A percentile compares a stretch with the other conserved stretches of the same genome.
These are phyloP conservation scores for Thyatira batis DNA, from an alignment of 2,888 invertebrate species.

Conservation along the genomic window DNA sequence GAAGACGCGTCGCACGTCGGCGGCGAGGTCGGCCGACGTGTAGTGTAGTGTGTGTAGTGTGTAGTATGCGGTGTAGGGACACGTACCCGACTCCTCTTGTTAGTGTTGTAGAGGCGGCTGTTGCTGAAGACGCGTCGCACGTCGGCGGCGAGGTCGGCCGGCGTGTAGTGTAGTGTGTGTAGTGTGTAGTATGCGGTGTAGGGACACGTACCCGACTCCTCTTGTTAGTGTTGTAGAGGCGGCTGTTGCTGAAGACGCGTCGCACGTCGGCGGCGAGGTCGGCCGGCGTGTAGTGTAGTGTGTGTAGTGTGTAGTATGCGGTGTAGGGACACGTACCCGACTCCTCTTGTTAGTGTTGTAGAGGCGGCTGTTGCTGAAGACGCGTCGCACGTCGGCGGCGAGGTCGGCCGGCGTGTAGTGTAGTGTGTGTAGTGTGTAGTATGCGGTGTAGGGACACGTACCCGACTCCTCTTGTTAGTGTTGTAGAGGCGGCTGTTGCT, in stretches of 20 bases:
- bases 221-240: constrained; percentile 94
- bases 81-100: constrained; percentile 83
- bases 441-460: constrained; percentile 26
- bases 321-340: constrained; percentile 46
- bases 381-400: constrained; percentile 91
- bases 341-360: constrained; percentile 93
- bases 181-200: not conserved
- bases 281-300: too few species aligned
- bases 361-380: constrained; percentile 94
- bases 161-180: too few species aligned
- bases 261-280: constrained; percentile 93
- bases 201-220: constrained; percentile 64
- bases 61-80: not conserved
- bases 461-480: constrained; percentile 87
- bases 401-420: too few species aligned
- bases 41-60: too few species aligned
- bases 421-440: too few species aligned
- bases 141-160: constrained; percentile 93
- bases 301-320: not conserved
- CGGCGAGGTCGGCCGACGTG: too few species aligned
- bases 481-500: constrained; percentile 94
- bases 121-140: constrained; percentile 94
- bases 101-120: constrained; percentile 94
- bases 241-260: constrained; percentile 94
- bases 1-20: constrained; percentile 94